Base-by-base conservation (phyloP, 2,888 invertebrate genomes). In the Mesoligia furuncula region DNA sequence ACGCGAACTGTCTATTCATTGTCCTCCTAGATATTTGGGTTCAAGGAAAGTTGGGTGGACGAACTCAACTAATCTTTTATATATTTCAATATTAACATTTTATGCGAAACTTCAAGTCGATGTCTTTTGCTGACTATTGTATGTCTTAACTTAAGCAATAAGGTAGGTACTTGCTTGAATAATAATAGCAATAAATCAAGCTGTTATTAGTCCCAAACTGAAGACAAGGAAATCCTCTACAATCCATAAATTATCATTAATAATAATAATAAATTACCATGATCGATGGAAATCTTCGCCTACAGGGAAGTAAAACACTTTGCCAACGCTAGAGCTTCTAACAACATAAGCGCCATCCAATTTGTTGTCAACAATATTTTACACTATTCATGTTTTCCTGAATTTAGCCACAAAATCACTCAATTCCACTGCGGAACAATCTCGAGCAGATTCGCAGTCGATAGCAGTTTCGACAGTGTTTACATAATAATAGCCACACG, bases 1-100 rank as follows among this genome's bases (percentile, higher is more conserved):
- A 90, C 87, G 89, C 88, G 93, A 92, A 89, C 90, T 92, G 94
- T 90, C 93, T 93, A 93, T 94, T 93, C 93, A 93, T 93, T 93
- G 93, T 90, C 90, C 90, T 86, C 89, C 84, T 89, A 90, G 89
- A 90, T 86, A 87, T 90, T 91, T 86, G 87, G 88, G 89, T 89
- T 87, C 85, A 85, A 87, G 85, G 85, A 81, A 87, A 87, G 76
- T 85, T 78, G 69, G 81, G 69, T 66, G 68, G 85, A 66, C 80
- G 77, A 80, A 84, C 84, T 61, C 74, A 70, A 75, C 85, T 86
- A 84, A 89, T 90, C 87, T 88, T 87, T 84, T 85, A 89, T 90
- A 87, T 90, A 87, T 85, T 73, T 61, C 24, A 31, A 39, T 59
- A 71, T 62, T 51, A 66, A 20, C 15, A 83, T 51, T 83, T 17